Percentiles rank a stretch among this genome's conserved stretches.
Conservation (phyloP, 2,797 vertebrate species). For the Xiphophorus birchmanni region DNA sequence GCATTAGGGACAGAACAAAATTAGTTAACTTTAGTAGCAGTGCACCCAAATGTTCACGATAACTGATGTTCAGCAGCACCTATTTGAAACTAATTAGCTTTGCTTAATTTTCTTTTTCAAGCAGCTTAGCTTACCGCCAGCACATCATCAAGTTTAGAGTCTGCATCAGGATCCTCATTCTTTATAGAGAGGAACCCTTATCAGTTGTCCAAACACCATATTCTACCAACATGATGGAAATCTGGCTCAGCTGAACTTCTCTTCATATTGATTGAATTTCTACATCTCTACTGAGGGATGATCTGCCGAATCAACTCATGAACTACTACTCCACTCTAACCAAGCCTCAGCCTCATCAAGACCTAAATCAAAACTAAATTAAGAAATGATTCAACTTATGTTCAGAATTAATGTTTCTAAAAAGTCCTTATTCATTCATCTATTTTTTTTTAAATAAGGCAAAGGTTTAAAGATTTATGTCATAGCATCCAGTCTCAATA, state of each 20-base stretch:
- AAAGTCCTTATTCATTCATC: neutral
- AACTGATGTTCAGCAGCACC: neutral
- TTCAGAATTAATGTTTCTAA: neutral
- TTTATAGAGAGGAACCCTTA: neutral
- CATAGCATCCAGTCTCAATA: neutral
- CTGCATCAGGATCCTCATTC: neutral
- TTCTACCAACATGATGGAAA: neutral
- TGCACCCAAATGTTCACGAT: neutral
- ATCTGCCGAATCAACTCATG: neutral
- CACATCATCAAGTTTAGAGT: neutral
- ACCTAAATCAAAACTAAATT: neutral
- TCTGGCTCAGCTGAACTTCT: neutral
- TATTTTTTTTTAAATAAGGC: neutral
- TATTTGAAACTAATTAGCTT: neutral
- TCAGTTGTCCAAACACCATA: neutral
- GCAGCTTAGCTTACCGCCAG: neutral
- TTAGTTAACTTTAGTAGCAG: neutral
- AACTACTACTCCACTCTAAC: neutral
- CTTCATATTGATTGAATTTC: too few relatives aligned
- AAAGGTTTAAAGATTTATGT: neutral
- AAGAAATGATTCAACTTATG: neutral
- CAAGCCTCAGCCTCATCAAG: neutral
- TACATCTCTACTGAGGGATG: neutral
- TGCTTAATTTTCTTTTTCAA: neutral
- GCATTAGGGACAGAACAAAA: constrained; percentile 6